Base-by-base conservation (phyloP, 2,797 vertebrate genomes). In the Gastrophryne carolinensis region DNA sequence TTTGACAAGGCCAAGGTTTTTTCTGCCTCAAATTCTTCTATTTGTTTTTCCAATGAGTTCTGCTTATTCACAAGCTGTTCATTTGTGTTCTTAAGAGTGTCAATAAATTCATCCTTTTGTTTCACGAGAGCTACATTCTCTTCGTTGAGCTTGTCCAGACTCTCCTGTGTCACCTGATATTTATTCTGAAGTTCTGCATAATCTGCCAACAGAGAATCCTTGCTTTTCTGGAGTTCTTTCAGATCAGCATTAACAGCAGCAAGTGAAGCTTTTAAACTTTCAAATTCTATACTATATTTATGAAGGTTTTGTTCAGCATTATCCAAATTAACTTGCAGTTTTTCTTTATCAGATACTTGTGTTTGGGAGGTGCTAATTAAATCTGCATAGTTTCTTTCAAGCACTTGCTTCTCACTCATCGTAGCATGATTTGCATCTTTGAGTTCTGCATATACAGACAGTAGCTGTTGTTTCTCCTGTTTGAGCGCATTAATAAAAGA, bases 371-470 rank as follows among this genome's bases (percentile, higher is more conserved):
- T 87, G 61, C 83, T 80, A 54, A 84, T 87, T 2, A 89, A 88
- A 32, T 81, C 79, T 34, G 85, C 86, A 32, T 76, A 90, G 49
- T 66, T 84, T 37, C 79, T 70, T 15, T 91, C 86, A 8, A 91
- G 84, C 11, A 90, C 89, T 50, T 93, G 88, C 37, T 91, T 91
- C 62, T 87, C 84, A 76, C 87, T 88, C 0, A 83, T 73, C 47
- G 91, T 79, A 44, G 83, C 82, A 53, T 92, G 82, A 49, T 86
- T 92, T 61, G 89, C 84, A 60, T 67, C 73, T 30, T 79, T 74
- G 7, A 98, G 87, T 11, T 92, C 83, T 81, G 94, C 84, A 3
- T 91, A 91, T 68, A 87, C 75, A 1, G 79, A 85, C 78, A 84
- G 85, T 19, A 95, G 86, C 19, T 90, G 82, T 72, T 89, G 83